phyloP scores from a whole-genome alignment of 2,888 invertebrate genomes.

The Drosophila maculinotata region DNA sequence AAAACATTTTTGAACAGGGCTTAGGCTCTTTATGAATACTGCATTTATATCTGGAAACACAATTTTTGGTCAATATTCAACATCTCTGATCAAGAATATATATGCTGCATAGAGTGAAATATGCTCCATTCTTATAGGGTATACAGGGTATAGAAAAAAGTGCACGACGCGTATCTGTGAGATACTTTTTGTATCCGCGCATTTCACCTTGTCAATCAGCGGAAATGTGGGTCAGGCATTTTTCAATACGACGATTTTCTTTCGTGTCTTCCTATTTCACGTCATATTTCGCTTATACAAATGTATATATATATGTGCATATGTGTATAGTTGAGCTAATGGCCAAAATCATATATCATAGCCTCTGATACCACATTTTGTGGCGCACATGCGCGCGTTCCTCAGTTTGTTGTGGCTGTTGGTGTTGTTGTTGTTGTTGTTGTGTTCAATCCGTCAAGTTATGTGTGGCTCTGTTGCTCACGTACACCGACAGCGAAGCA shows the following conservation, averaged over 20 bases:
- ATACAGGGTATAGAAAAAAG: slow-evolving; percentile 5
- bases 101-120: no score
- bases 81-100: no score
- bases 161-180: slow-evolving; percentile 32
- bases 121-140: no score
- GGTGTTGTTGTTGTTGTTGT: no score
- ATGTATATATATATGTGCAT: not conserved
- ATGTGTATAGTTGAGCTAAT: slow-evolving; percentile 4
- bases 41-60: no score
- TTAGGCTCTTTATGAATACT: no score
- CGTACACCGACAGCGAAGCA: slow-evolving; percentile 56
- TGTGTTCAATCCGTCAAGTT: slow-evolving; percentile 34
- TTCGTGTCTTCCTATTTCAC: slow-evolving; percentile 33
- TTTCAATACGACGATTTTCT: slow-evolving; percentile 29
- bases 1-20: no score
- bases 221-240: slow-evolving; percentile 38
- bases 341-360: slow-evolving; percentile 20
- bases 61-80: no score
- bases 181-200: slow-evolving; percentile 45
- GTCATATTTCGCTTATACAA: slow-evolving; percentile 20
- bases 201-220: slow-evolving; percentile 77
- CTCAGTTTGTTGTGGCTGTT: no score
- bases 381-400: slow-evolving; percentile 60
- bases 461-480: slow-evolving; percentile 54
- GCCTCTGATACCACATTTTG: slow-evolving; percentile 22